Base-by-base conservation (phyloP, 2,888 invertebrate genomes). In the Falcaria lacertinaria region DNA sequence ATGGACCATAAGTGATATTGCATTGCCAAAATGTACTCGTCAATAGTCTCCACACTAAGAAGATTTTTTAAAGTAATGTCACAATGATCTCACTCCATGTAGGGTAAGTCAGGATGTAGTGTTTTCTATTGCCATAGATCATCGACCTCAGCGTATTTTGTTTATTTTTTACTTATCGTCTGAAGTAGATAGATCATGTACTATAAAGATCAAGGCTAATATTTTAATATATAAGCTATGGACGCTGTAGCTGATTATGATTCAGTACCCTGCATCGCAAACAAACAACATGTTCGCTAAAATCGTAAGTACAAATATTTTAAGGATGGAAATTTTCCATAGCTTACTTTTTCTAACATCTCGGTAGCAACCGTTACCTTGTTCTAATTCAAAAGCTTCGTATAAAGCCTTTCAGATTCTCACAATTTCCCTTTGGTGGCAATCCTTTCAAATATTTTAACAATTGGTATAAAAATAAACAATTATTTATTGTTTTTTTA, bases 281-380 rank as follows among this genome's bases (percentile, higher is more conserved):
- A 60, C 60, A 44, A 64, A 48, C 69, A 81, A 69, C 70, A 82
- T 82, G 81, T 79, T 80, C 58, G 68, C 71, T 50, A 82, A 82
- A 70, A 64, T 80, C 43, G 81, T 82, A 65, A 82, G 82, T 72
- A 40, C 33, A 4, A 17, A 11, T 40, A 5, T 15, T 14, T 42
- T 19, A 11, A 5, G 14, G 15, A 22, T 8, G 4, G 11, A 15
- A 39, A 17, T 22, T 22, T 22, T 22, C 22, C 22, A 22, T 34
- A 28, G 4, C 5, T 36, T 41, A 39, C n/a, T n/a, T 28, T 19
- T 28, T 34, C 22, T 1, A 22, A 22, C 22, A 22, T 6, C 7
- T 7, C 6, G 22, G 7, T 22, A 22, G 22, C 22, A 22, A 3
- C 22, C 22, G 7, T 1, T 7, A 22, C 22, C 22, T 22, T 22